phyloP scores from a whole-genome alignment of 2,888 invertebrate genomes.

The Cyaniris semiargus region DNA sequence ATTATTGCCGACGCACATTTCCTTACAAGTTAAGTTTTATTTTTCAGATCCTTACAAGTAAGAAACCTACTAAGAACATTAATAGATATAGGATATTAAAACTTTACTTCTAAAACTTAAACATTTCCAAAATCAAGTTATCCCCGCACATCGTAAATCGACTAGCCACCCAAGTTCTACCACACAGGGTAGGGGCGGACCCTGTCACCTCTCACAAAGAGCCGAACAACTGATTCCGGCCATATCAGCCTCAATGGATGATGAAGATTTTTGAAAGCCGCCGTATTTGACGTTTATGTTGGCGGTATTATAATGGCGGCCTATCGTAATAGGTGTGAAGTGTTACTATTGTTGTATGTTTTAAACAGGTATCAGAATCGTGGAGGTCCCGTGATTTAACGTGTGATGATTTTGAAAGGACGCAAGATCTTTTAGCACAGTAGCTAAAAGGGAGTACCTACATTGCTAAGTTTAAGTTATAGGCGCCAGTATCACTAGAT shows the following conservation, averaged over 20 bases:
- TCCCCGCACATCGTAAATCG: neutral
- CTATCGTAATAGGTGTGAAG: conserved; percentile 78
- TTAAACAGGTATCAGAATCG: conserved; percentile 61
- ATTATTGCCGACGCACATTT: too few species aligned
- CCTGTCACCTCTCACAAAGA: conserved; percentile 69
- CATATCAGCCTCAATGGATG: conserved; percentile 65
- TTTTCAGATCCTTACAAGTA: too few species aligned
- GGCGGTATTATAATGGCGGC: conserved; percentile 75
- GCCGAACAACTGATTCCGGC: conserved; percentile 73
- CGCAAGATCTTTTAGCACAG: neutral
- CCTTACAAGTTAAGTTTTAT: too few species aligned
- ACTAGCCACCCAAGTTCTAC: conserved; percentile 68
- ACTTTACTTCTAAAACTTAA: too few species aligned
- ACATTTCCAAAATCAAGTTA: neutral
- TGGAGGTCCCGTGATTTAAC: conserved; percentile 55
- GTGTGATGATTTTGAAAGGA: conserved; percentile 44
- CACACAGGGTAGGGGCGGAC: conserved; percentile 74
- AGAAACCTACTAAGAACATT: too few species aligned
- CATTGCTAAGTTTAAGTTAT: neutral
- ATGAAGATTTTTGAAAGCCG: conserved; percentile 55
- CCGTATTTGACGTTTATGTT: conserved; percentile 74
- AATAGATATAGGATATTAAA: too few species aligned
- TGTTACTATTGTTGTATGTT: conserved; percentile 65
- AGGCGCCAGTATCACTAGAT: neutral
- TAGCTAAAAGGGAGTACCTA: neutral